These are phyloP conservation scores for Lasaia peninsularis DNA, from an alignment of 1,140 invertebrate genomes.

Conservation along the genomic window DNA sequence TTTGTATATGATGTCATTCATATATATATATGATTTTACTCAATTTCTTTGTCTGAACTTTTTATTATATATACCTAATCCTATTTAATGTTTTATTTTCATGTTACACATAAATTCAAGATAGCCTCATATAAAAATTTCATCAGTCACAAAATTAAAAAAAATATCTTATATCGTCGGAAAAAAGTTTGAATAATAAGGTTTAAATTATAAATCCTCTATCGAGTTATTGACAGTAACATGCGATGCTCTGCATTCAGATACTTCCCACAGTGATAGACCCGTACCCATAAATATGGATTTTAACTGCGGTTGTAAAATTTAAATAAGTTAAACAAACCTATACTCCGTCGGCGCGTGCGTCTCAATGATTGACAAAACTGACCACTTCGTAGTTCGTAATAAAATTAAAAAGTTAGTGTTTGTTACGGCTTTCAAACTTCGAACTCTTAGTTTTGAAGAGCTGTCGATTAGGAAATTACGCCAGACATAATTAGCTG, in stretches of 20 bases:
- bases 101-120: not conserved
- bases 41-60: too few relatives aligned
- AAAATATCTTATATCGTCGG: not conserved
- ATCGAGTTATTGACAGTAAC: constrained; percentile 40
- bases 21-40: too few relatives aligned
- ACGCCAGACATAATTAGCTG: constrained; percentile 68
- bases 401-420: constrained; percentile 13
- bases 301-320: constrained; percentile 58
- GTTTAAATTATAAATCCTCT: constrained; percentile 22
- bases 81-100: too few relatives aligned
- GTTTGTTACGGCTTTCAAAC: constrained; percentile 11
- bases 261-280: constrained; percentile 30
- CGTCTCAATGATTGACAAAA: constrained; percentile 16
- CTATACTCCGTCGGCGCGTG: constrained; percentile 36
- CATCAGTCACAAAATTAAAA: not conserved
- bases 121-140: not conserved
- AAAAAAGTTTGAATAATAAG: not conserved
- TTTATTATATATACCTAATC: too few relatives aligned
- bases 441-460: constrained; percentile 28
- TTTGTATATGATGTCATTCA: too few relatives aligned
- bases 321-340: constrained; percentile 58
- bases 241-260: constrained; percentile 37
- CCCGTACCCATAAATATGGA: constrained; percentile 50
- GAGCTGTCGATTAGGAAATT: constrained; percentile 69
- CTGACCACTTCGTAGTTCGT: not conserved